Base-by-base conservation (phyloP, 2,797 vertebrate species). In the Poliocrania exsul region DNA sequence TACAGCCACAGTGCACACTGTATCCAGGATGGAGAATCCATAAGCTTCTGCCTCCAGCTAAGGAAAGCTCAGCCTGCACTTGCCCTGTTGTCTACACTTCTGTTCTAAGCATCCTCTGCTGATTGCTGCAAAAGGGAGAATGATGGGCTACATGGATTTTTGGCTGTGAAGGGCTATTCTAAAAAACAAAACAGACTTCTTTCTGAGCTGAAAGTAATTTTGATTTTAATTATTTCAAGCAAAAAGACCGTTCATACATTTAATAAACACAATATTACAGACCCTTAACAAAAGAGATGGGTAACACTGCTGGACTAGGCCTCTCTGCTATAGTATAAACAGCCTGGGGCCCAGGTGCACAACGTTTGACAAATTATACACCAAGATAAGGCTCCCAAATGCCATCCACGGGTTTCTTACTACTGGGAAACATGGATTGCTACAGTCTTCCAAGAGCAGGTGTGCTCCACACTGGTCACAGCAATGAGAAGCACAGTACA, bases 371-470 rank as follows among this genome's bases (percentile, higher is more conserved):
- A 65, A 69, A 57, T 23, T 17, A 61, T 5, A 44, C 35, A 44
- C 58, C 24, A 15, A 64, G 69, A 13, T 65, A 47, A 77, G 42
- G 50, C 42, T 74, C 18, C 37, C 75, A 51, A 50, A 65, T 25
- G 24, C 69, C 64, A 67, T 37, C 33, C 67, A 90, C 31, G 28
- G 15, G 33, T 8, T 24, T n/a, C 40, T 40, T 50, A 12, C 40
- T 29, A 3, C 0, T 25, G 70, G 47, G 54, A 81, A 62, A 60
- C 0, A 0, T 4, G 35, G 26, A 38, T 26, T 93, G 71, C 50
- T 65, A 31, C 54, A 29, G 40, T 2, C 35, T 77, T 42, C 42
- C 57, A 58, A 65, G 19, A 29, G 28, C 24, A 26, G 57, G 13
- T 38, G 72, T 56, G 42, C 70, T 42, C 35, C 56, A 64, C 42